phyloP scores from a whole-genome alignment of 2,888 invertebrate species.

The Chymomyza caudatula region DNA sequence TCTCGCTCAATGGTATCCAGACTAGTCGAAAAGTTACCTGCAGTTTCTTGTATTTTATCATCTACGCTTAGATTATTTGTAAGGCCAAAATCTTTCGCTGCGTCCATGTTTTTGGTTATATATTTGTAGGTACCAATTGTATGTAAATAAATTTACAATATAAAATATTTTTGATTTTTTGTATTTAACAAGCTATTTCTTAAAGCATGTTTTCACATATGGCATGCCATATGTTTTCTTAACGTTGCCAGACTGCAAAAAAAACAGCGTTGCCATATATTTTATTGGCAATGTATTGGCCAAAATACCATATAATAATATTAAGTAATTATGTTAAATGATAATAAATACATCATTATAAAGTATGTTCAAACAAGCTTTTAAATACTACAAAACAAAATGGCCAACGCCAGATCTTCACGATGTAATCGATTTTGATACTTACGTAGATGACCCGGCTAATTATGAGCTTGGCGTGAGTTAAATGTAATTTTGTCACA shows the following conservation, averaged over 20 bases:
- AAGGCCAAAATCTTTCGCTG: not conserved
- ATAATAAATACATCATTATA: conserved; percentile 10
- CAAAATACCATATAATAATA: not conserved
- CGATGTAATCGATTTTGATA: conserved; percentile 82
- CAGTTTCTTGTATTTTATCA: conserved; percentile 11
- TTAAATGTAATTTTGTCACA: conserved; percentile 4
- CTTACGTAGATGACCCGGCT: conserved; percentile 22
- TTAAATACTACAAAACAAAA: conserved; percentile 89
- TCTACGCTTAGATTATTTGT: conserved; percentile 9
- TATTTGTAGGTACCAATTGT: not conserved
- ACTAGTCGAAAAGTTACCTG: conserved; percentile 23
- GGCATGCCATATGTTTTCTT: no score
- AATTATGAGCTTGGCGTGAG: conserved; percentile 18
- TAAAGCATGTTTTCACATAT: not conserved
- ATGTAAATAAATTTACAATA: not conserved
- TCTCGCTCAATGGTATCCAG: conserved; percentile 42
- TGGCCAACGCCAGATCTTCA: conserved; percentile 82
- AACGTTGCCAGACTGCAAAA: no score
- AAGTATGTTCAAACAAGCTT: conserved; percentile 82
- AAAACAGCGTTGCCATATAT: no score
- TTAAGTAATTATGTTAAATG: not conserved
- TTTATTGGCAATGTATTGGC: not conserved
- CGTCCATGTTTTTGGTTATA: not conserved
- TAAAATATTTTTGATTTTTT: not conserved
- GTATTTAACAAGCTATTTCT: no score